Evolutionary conservation across 2,888 invertebrate genomes (phyloP), one percentile per base, ranked within the genome.

Genomic region (Phanerotoma sp.): DNA sequence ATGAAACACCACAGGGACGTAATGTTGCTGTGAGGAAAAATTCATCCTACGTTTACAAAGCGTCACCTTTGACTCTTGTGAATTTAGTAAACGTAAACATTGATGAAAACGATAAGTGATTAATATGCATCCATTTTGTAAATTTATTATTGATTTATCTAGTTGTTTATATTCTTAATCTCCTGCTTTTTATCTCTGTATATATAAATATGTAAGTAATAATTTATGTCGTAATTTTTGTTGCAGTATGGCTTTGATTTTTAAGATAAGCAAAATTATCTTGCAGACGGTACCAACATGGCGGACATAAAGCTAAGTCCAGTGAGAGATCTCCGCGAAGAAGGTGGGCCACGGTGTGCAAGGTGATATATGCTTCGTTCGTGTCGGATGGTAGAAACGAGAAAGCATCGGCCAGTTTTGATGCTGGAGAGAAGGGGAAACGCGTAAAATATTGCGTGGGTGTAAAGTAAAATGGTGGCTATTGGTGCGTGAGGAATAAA

Each of bases 381-480:
- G 63, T 62, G 58, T 66, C 66, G 59, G 61, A 62, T 64, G 68
- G 67, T 66, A 66, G 66, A 68, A 63, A 16, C 42, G 30, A 44
- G 57, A 54, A 42, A 41, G 51, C 49, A 48, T 41, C 44, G 41
- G 32, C 33, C 48, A 51, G 42, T 35, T 48, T 48, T 25, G 51
- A 47, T 22, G 42, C 44, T 40, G 18, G 33, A 53, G 56, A 58
- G 60, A 57, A 51, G 59, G 60, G 47, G 51, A 62, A 57, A 42
- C 15, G 7, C 40, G 64, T 68, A 65, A 74, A 70, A 70, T 67
- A 73, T 70, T 66, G 69, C 69, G 71, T 74, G 71, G 72, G 71
- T 71, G 74, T 65, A 65, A 70, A 74, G 66, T 70, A 74, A 74
- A 73, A 74, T 74, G 73, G 73, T 68, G 71, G 70, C 58, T 53